Evolutionary conservation across 2,888 invertebrate species (phyloP).

Genomic region (Platycheirus rosarum): DNA sequence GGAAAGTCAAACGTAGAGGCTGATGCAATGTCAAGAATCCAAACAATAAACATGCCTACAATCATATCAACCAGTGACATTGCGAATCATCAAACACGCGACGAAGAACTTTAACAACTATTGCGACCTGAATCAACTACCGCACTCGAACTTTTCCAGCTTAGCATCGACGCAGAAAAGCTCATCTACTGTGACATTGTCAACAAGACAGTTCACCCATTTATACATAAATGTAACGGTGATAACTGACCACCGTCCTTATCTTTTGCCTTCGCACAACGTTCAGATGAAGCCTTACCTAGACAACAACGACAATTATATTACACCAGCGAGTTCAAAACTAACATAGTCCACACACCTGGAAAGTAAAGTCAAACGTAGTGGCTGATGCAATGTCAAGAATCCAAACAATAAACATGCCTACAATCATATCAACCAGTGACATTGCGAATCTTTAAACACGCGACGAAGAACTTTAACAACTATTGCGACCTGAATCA

Average conservation of each 20-base stretch:
- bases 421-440: constrained; percentile 27
- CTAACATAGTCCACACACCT: constrained; percentile 47
- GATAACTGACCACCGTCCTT: constrained; percentile 77
- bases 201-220: too few species aligned
- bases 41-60: too few species aligned
- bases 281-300: constrained; percentile 52
- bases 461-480: constrained; percentile 41
- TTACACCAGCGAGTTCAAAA: constrained; percentile 62
- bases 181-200: too few species aligned
- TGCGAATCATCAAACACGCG: too few species aligned
- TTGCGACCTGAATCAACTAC: too few species aligned
- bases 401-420: constrained; percentile 46
- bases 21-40: too few species aligned
- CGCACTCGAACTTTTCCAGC: too few species aligned
- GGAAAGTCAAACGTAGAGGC: too few species aligned
- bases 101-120: too few species aligned
- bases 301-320: constrained; percentile 62
- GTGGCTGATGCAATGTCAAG: constrained; percentile 67
- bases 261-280: constrained; percentile 51
- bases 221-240: too few species aligned
- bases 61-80: too few species aligned
- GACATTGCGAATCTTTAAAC: constrained; percentile 49
- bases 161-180: too few species aligned
- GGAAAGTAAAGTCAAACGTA: constrained; percentile 59
- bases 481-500: background rate